Percentiles rank a stretch among this genome's conserved stretches.
These are phyloP conservation scores for Hyperoodon ampullatus DNA, from an alignment of 2,113 vertebrate genomes.

Conservation along the genomic window DNA sequence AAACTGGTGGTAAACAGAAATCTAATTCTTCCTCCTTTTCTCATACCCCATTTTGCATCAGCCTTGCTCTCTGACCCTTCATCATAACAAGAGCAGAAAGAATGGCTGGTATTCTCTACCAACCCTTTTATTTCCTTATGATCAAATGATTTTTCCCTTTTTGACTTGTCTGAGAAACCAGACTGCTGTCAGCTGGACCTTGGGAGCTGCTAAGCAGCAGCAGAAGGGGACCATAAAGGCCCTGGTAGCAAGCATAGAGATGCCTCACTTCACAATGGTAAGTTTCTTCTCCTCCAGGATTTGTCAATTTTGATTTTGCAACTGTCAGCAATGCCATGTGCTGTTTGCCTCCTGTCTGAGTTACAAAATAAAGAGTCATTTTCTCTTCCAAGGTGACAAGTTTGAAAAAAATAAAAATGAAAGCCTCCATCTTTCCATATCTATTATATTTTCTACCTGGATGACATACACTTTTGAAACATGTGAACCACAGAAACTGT, in stretches of 20 bases:
- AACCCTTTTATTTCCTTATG: slow-evolving; percentile 46
- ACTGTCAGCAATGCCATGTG: slow-evolving; percentile 77
- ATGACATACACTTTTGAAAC: slow-evolving; percentile 52
- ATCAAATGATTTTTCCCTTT: slow-evolving; percentile 70
- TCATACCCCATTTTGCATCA: neutral
- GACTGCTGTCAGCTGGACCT: slow-evolving; percentile 71
- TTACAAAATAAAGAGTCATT: slow-evolving; percentile 80
- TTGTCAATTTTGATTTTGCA: slow-evolving; percentile 85
- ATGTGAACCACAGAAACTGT: slow-evolving; percentile 11
- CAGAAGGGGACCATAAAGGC: slow-evolving; percentile 67
- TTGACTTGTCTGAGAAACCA: slow-evolving; percentile 67
- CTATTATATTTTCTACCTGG: slow-evolving; percentile 34
- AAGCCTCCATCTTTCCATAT: slow-evolving; percentile 50
- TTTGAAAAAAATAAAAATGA: slow-evolving; percentile 63
- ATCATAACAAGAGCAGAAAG: neutral
- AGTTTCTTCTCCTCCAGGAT: slow-evolving; percentile 78
- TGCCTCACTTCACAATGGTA: slow-evolving; percentile 72
- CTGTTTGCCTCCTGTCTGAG: slow-evolving; percentile 83
- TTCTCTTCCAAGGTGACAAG: slow-evolving; percentile 80
- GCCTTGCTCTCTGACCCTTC: neutral
- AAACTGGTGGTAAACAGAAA: neutral
- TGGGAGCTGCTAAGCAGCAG: slow-evolving; percentile 50
- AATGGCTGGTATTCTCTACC: neutral
- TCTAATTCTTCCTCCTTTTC: neutral
- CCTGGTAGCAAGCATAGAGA: slow-evolving; percentile 38